Evolutionary conservation across 2,888 invertebrate species (phyloP).

Genomic region (Callosobruchus maculatus): DNA sequence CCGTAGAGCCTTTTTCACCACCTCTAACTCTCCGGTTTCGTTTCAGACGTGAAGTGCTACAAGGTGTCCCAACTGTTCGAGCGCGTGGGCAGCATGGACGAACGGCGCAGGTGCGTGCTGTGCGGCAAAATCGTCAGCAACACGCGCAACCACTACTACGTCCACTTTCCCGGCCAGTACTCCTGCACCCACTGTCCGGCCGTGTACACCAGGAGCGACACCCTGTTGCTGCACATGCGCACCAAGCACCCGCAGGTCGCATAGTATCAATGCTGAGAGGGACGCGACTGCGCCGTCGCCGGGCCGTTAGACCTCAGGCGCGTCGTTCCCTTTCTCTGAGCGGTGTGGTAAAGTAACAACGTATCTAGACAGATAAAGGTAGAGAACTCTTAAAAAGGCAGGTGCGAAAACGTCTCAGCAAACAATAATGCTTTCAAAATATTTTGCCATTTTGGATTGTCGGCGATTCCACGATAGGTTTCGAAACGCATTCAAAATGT

Average conservation of each 20-base stretch:
- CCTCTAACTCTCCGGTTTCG: slow-evolving; percentile 28
- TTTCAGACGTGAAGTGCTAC: slow-evolving; percentile 56
- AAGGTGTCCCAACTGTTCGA: slow-evolving; percentile 59
- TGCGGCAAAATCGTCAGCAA: slow-evolving; percentile 62
- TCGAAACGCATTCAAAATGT: too few species aligned
- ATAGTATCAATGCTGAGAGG: slow-evolving; percentile 34
- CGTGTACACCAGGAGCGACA: slow-evolving; percentile 59
- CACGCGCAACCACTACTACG: slow-evolving; percentile 60
- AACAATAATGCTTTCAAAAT: too few species aligned
- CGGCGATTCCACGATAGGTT: too few species aligned
- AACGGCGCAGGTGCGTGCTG: slow-evolving; percentile 56
- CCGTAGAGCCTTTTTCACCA: background rate
- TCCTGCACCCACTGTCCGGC: slow-evolving; percentile 57
- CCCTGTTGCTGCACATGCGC: slow-evolving; percentile 56
- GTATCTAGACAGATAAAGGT: background rate
- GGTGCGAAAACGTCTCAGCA: too few species aligned
- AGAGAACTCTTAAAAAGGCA: background rate
- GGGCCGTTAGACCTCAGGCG: background rate
- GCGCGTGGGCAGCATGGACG: slow-evolving; percentile 56
- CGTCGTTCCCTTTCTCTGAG: background rate
- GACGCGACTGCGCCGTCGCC: background rate
- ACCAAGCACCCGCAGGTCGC: slow-evolving; percentile 54
- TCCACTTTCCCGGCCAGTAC: slow-evolving; percentile 59
- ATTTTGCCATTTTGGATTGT: too few species aligned
- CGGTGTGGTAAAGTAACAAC: background rate